Base-by-base conservation (phyloP, 2,113 vertebrate genomes). In the Oncorhynchus clarkii region DNA sequence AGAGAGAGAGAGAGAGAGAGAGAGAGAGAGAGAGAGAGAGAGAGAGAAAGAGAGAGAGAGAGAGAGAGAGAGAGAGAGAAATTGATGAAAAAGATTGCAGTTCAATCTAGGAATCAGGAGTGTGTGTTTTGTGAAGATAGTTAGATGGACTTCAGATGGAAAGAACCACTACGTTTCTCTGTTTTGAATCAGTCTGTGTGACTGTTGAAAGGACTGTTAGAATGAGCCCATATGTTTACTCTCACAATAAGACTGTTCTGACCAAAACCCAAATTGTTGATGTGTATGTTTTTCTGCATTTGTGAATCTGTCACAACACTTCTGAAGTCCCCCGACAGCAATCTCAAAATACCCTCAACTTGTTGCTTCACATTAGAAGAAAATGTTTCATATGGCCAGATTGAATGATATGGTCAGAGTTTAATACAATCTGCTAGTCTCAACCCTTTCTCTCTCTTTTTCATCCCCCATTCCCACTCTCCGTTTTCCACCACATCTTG, bases 221-320 rank as follows among this genome's bases (percentile, higher is more conserved):
- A 39, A 80, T 45, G 76, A 27, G 45, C 51, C 51, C 59, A 45
- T 67, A 85, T 80, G 73, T 86, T 77, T 31, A 67, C 24, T 79
- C 74, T 81, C 78, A 18, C 49, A 60, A 67, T 51, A 8, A 65
- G 76, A 77, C 2, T 4, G 49, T 57, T 14, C 34, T 77, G 72
- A 49, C 48, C 34, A 4, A 11, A 45, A 69, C 16, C 34, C 9
- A 45, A 69, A 22, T 27, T 39, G 34, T 45, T 78, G 12, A 26
- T 59, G 71, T 59, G 24, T 72, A 27, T 66, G 79, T 83, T 20
- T 74, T 74, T 82, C 82, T 78, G 72, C 69, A 66, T 54, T 73
- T 7, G 18, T 34, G 69, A 68, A 39, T 74, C 69, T 70, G 68
- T 64, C 20, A 11, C 8, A 24, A 70, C 66, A 70, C 85, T 81